Evolutionary conservation across 2,113 vertebrate species (phyloP).

Genomic region (Falco punctatus): DNA sequence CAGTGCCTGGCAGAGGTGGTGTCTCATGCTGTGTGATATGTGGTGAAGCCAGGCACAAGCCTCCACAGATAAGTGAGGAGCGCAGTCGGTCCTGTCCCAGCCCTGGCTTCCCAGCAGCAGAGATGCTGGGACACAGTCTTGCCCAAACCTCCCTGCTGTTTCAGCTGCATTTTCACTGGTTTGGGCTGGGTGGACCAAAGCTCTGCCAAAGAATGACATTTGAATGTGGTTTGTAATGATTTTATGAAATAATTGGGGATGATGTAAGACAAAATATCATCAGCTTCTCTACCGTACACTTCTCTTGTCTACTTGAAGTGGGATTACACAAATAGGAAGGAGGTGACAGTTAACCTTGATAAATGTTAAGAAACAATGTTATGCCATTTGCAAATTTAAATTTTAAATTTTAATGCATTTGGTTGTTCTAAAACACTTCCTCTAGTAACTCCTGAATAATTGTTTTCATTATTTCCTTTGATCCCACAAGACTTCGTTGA

Average conservation of each 20-base stretch:
- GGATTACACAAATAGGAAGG: neutral
- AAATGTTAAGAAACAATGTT: neutral
- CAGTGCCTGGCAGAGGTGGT: neutral
- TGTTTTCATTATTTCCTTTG: neutral
- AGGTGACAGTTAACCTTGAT: neutral
- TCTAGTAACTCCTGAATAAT: neutral
- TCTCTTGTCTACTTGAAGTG: neutral
- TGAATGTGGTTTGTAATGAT: neutral
- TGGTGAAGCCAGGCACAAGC: neutral
- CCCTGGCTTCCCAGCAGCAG: neutral
- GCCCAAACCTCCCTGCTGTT: neutral
- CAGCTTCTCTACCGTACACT: neutral
- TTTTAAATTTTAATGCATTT: neutral
- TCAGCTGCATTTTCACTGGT: neutral
- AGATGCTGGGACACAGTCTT: neutral
- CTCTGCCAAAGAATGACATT: neutral
- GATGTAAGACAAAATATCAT: neutral
- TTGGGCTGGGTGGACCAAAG: neutral
- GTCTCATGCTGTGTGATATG: neutral
- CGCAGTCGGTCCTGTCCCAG: accelerated
- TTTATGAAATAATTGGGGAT: neutral
- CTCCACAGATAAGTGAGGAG: neutral
- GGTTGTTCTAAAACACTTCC: neutral
- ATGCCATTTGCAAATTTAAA: neutral
- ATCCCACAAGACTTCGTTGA: neutral